phyloP scores from a whole-genome alignment of 2,888 invertebrate genomes.

The Diaperis boleti region DNA sequence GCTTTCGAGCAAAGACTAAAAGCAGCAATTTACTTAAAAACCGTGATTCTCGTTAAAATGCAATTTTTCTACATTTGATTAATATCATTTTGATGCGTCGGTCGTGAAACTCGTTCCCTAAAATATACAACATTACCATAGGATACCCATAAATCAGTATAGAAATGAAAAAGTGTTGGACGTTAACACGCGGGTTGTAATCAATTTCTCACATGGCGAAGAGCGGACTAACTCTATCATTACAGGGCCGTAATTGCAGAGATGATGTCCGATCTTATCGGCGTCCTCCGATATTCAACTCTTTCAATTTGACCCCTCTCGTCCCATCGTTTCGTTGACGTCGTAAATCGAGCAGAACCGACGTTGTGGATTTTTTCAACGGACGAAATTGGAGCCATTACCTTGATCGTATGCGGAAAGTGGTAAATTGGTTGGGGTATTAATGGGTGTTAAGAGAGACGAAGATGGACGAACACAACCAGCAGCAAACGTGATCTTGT shows the following conservation, averaged over 20 bases:
- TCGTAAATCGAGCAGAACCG: constrained; percentile 17
- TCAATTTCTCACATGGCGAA: constrained; percentile 61
- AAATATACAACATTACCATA: constrained; percentile 60
- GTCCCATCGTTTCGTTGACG: background rate
- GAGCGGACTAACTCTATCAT: constrained; percentile 46
- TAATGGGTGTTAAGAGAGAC: constrained; percentile 15
- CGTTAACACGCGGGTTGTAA: constrained; percentile 57
- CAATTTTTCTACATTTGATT: constrained; percentile 47
- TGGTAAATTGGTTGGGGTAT: constrained; percentile 27
- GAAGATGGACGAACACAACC: background rate
- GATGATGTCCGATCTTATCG: constrained; percentile 48
- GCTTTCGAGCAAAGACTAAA: too few species aligned
- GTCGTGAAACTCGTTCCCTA: constrained; percentile 49
- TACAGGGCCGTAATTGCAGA: constrained; percentile 44
- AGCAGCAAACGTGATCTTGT: background rate
- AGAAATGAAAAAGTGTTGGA: constrained; percentile 51
- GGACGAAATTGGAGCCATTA: constrained; percentile 24
- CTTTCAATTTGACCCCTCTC: constrained; percentile 16
- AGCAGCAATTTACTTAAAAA: constrained; percentile 1
- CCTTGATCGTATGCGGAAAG: constrained; percentile 29
- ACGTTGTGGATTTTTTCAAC: constrained; percentile 22
- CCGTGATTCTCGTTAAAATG: constrained; percentile 40
- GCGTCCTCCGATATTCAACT: constrained; percentile 21
- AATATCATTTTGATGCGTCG: constrained; percentile 49
- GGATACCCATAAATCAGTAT: constrained; percentile 55